Conservation (phyloP, 2,888 invertebrate genomes). For the Hypomecis punctinalis region DNA sequence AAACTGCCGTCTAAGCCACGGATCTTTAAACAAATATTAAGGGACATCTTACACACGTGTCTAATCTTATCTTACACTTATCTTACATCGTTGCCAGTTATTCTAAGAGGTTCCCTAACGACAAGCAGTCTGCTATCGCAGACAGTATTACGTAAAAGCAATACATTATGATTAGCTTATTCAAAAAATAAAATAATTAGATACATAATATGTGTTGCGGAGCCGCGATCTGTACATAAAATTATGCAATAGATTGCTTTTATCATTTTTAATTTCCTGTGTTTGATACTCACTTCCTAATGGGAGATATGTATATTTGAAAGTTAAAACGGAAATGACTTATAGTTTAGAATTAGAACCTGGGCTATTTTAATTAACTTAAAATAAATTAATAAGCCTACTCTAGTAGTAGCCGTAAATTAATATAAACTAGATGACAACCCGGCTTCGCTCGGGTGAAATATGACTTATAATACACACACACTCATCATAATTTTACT, state of each 20-base stretch:
- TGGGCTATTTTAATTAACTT: neutral
- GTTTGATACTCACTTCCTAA: conserved; percentile 28
- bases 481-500: no score
- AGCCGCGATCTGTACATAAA: conserved; percentile 13
- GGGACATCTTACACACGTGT: no score
- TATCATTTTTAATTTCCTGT: conserved; percentile 40
- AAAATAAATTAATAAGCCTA: no score
- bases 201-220: conserved; percentile 9
- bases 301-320: neutral
- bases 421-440: no score
- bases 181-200: conserved; percentile 15
- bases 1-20: no score
- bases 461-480: no score
- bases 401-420: no score
- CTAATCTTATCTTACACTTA: no score
- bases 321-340: conserved; percentile 5
- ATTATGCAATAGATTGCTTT: conserved; percentile 34
- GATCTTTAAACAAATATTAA: no score
- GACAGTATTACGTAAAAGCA: conserved; percentile 44
- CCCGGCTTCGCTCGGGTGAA: no score
- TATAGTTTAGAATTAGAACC: neutral
- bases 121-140: conserved; percentile 61
- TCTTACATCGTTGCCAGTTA: no score
- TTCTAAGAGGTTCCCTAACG: conserved; percentile 43
- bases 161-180: conserved; percentile 14